Evolutionary conservation across 2,797 vertebrate genomes (phyloP), one percentile per base, ranked within the genome.

Genomic region (Telmatherina bonti): DNA sequence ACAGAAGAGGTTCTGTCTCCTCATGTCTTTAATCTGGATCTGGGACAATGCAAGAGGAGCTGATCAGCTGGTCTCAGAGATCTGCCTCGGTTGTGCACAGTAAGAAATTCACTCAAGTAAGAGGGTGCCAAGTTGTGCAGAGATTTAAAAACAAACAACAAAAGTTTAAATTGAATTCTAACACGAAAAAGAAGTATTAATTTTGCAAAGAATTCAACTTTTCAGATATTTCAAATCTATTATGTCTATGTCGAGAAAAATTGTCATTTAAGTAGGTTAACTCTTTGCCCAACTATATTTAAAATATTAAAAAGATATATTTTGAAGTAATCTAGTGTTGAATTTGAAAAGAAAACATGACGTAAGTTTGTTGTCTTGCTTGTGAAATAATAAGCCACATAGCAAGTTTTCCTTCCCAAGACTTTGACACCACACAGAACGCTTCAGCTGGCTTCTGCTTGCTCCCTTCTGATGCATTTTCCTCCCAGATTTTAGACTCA

Each of bases 401-500:
- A 22, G 27, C 56, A 22, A 16, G 66, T 57, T 62, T 58, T 65
- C 55, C 63, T 69, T 57, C 47, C 67, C 45, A 43, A 54, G 52
- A 56, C 77, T 72, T 57, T 72, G 3, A 35, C 73, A 63, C 51
- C 58, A 13, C 61, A 64, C 70, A 75, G 57, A 70, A 57, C 83
- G 74, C 85, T 67, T 36, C 35, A 64, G 78, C 74, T 75, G 80
- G 80, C 72, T 79, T 74, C 81, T 66, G 77, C 60, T 69, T 65
- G 64, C 73, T 76, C 60, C 47, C 60, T 70, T 78, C 56, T 5
- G 15, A 74, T 75, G 71, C 74, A 74, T 86, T 87, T 81, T 67
- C 76, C 84, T 87, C 67, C 81, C 57, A 86, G 70, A 71, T 82
- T 88, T 87, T 72, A 81, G 67, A 69, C 77, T 72, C 65, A 70